Conservation (phyloP, 1,140 invertebrate species). For the Trichomalopsis sarcophagae region DNA sequence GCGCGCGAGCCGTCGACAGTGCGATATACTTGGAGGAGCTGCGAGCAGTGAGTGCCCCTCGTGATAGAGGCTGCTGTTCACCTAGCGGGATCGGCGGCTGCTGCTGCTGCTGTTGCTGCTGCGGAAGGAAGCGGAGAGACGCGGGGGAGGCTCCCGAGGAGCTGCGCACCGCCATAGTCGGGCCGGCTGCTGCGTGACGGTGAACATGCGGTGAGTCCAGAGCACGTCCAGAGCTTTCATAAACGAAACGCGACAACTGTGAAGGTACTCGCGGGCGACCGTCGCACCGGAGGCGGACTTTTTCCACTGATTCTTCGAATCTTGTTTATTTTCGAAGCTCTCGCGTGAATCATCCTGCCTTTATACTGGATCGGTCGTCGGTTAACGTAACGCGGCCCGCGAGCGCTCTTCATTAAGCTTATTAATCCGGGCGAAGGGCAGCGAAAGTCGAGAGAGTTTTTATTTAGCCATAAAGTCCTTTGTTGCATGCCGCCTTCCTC, state of each 20-base stretch:
- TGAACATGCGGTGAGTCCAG: constrained; percentile 5
- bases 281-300: not conserved
- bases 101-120: no score
- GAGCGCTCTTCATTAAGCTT: no score
- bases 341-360: not conserved
- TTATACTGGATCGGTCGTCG: no score
- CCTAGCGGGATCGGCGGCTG: no score
- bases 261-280: no score
- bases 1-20: not conserved
- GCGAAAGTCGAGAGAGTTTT: not conserved
- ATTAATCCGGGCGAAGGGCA: no score
- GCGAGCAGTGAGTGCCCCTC: not conserved
- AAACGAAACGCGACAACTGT: no score
- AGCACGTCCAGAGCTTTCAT: no score
- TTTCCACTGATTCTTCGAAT: not conserved
- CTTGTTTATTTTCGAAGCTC: not conserved
- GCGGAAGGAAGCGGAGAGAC: not conserved
- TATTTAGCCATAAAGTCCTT: constrained; percentile 23
- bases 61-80: not conserved
- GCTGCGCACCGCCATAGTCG: not conserved
- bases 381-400: no score
- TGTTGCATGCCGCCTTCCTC: not conserved
- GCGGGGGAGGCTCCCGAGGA: not conserved
- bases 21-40: not conserved
- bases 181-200: not conserved